phyloP scores from a whole-genome alignment of 2,113 vertebrate genomes.

The Elephas maximus region DNA sequence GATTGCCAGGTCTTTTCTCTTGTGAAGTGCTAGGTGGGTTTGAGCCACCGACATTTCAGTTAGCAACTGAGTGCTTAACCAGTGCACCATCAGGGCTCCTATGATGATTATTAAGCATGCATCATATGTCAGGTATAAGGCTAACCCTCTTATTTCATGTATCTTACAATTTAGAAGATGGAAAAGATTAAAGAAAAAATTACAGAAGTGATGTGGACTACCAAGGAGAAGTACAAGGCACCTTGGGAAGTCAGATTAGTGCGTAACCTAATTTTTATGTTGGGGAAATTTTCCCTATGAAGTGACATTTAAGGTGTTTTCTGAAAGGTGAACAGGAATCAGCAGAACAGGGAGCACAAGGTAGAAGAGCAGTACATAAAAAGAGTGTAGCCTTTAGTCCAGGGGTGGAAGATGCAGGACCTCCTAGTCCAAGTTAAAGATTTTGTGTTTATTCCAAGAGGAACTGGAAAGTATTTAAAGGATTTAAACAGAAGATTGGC shows the following conservation, averaged over 20 bases:
- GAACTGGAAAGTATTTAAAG: conserved; percentile 15
- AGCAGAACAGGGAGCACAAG: not conserved
- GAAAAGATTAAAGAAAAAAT: not conserved
- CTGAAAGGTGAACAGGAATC: not conserved
- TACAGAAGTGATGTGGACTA: not conserved
- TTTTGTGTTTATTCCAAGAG: not conserved
- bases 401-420: not conserved
- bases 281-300: not conserved
- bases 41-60: too few relatives aligned
- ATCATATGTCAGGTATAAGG: not conserved
- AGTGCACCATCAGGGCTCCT: too few relatives aligned
- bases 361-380: not conserved
- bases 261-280: not conserved
- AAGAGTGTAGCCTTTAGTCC: not conserved
- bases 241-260: not conserved
- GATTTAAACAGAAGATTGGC: not conserved
- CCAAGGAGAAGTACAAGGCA: not conserved
- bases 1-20: too few relatives aligned
- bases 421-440: not conserved
- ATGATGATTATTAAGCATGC: not conserved
- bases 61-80: too few relatives aligned
- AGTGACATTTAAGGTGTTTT: not conserved
- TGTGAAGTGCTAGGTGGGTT: too few relatives aligned
- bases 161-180: not conserved
- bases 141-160: not conserved